Evolutionary conservation across 2,113 vertebrate genomes (phyloP).

Genomic region (Murina feae): DNA sequence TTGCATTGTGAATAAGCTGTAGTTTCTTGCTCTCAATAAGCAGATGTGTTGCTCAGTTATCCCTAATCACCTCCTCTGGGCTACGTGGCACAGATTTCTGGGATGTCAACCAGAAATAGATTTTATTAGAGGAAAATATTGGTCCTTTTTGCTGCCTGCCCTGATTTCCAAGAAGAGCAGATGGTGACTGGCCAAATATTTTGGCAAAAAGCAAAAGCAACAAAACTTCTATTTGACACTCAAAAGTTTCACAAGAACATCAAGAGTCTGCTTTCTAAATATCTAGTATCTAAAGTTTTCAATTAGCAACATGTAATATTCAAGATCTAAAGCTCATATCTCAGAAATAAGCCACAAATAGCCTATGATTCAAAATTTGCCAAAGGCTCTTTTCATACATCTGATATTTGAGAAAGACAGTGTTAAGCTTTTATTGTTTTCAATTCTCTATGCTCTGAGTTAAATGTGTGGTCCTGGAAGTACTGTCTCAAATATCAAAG

Average conservation of each 20-base stretch:
- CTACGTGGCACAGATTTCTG: background rate
- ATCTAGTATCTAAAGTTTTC: background rate
- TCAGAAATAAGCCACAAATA: background rate
- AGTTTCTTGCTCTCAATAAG: background rate
- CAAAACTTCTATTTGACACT: background rate
- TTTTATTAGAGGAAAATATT: background rate
- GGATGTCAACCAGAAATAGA: background rate
- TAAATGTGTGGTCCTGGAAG: background rate
- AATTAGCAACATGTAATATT: background rate
- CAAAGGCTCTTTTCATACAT: background rate
- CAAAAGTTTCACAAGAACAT: constrained; percentile 16
- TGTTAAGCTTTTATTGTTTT: background rate
- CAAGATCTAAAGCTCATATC: background rate
- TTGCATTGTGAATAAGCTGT: background rate
- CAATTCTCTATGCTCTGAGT: background rate
- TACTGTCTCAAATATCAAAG: background rate
- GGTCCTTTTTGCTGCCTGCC: background rate
- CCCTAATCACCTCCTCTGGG: background rate
- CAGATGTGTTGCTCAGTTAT: background rate
- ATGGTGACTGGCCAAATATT: background rate
- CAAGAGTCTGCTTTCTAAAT: background rate
- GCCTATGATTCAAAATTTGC: background rate
- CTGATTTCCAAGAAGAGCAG: constrained; percentile 9
- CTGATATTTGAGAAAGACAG: background rate
- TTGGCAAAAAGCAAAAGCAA: background rate